Conservation (phyloP, 2,113 vertebrate species). For the Chaetodon trifascialis region DNA sequence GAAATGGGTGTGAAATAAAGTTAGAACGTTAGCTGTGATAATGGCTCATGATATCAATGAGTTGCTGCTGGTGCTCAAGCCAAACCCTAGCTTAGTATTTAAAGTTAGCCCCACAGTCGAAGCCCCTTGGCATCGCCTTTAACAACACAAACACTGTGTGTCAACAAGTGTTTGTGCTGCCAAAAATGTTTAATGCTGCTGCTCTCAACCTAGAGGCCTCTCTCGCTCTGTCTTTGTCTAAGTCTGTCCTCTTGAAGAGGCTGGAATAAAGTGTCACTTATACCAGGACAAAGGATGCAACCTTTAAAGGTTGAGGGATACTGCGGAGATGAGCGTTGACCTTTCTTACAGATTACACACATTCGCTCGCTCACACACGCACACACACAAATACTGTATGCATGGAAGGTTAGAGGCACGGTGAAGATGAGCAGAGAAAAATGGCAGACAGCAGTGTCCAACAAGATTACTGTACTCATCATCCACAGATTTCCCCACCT, state of each 20-base stretch:
- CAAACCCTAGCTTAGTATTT: background rate
- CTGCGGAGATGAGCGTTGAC: conserved; percentile 82
- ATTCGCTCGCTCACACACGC: background rate
- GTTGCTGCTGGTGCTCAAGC: background rate
- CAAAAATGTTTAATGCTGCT: conserved; percentile 36
- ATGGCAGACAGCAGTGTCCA: conserved; percentile 76
- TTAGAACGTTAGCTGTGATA: background rate
- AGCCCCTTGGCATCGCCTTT: background rate
- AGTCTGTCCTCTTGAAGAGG: conserved; percentile 30
- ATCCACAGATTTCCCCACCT: conserved; percentile 71
- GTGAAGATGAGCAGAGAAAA: conserved; percentile 62
- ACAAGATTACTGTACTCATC: conserved; percentile 84
- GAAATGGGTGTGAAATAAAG: background rate
- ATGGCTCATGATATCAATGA: background rate
- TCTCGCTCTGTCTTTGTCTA: conserved; percentile 41
- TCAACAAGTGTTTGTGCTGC: conserved; percentile 43
- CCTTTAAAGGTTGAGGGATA: conserved; percentile 84
- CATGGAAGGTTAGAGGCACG: conserved; percentile 33
- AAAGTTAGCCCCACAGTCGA: background rate
- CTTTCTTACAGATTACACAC: conserved; percentile 79
- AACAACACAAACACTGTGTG: conserved; percentile 5
- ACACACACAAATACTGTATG: conserved; percentile 47
- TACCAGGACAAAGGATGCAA: conserved; percentile 78
- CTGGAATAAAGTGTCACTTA: conserved; percentile 75
- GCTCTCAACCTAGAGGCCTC: conserved; percentile 26